Evolutionary conservation across 2,797 vertebrate genomes (phyloP), one percentile per base, ranked within the genome.

Genomic region (Chrysocyon brachyurus): DNA sequence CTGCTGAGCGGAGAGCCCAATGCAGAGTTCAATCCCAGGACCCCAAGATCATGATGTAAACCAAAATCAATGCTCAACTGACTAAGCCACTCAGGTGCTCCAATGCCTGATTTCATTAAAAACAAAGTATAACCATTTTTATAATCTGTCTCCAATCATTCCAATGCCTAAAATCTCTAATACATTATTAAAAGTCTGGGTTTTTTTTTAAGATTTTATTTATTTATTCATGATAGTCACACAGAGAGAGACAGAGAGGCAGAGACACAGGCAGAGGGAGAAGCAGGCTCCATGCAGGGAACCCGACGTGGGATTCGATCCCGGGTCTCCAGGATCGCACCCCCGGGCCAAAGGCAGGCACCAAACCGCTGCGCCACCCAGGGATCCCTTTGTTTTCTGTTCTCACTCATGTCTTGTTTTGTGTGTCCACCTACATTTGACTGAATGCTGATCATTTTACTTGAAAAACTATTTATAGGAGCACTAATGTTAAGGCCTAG

Each of bases 381-480:
- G 36, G 5, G 36, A 40, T 40, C 36, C 36, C 36, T 24, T n/a
- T 17, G 70, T 85, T 78, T 75, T 87, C 66, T 81, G 46, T 87
- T 84, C 61, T 85, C 24, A 94, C 46, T 95, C 56, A 72, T 19
- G 17, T 66, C 63, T 70, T 95, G 21, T 75, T 75, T 83, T 88
- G 59, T 61, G 11, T 68, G 19, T 15, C 68, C 61, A 36, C 36
- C 92, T 83, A 83, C 16, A 16, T 77, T 59, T 95, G 19, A 83
- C 77, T 87, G 9, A 87, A 81, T 86, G 40, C 10, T 91, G 40
- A 46, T 63, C 26, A 54, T 72, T 94, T 46, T 66, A 90, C 68
- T 91, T 83, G 15, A 84, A 84, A 84, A 84, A 68, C 15, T 91
- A 59, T 66, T 64, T 68, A 61, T 6, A 73, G 16, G 12, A 90